Base-by-base conservation (phyloP, 2,888 invertebrate genomes). In the Nymphalis c-album region DNA sequence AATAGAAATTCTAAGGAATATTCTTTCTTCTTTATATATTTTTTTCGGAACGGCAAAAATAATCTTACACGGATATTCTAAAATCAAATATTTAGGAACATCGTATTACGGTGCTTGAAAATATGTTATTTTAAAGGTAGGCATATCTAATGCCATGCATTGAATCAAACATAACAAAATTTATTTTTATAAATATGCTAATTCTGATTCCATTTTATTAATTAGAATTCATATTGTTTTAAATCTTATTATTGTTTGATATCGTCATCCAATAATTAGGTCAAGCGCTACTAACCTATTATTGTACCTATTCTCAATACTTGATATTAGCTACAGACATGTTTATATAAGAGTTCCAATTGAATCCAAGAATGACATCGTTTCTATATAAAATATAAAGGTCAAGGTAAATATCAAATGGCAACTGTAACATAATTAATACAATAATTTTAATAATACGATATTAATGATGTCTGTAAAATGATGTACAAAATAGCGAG, bases 361-460 rank as follows among this genome's bases (percentile, higher is more conserved):
- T 64, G 40, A 67, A 67, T 53, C 62, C 64, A 60, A 62, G 61
- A 61, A 51, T 64, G 63, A 58, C 64, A 67, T 61, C 57, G 57
- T 61, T 68, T 62, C 18, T 51, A 50, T 51, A 64, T 40, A 45
- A 59, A 50, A 71, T 31, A 61, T 61, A 71, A 69, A 71, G 62
- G 64, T 67, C 64, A 69, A 63, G 64, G 64, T 62, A 48, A 66
- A 26, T 26, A 57, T 61, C n/a, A 53, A 63, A 50, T 48, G 47
- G 31, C 45, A 45, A 40, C 31, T 60, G 6, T 58, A 48, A 65
- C 20, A 26, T 26, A 45, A 65, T 16, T 60, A 45, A 51, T 60
- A 60, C 35, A 47, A 60, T 47, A 22, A 47, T n/a, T 26, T 55
- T 17, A n/a, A 47, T 63, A 22, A 22, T 46, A 63, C 35, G 31